Conservation (phyloP, 2,888 invertebrate genomes). For the Synergus japonicus region DNA sequence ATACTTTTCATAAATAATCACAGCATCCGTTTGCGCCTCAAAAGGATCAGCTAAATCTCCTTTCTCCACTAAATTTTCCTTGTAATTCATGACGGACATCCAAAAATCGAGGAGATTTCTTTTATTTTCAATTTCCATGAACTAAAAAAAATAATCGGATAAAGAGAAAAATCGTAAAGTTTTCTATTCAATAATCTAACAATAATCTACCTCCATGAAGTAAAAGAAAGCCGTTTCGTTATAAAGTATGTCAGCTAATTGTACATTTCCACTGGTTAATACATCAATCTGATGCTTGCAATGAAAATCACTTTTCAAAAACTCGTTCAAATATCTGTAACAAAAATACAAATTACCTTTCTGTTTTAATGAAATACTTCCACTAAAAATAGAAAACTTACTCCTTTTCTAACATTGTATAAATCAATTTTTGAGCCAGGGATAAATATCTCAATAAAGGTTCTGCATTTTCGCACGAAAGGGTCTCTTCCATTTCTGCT, state of each 20-base stretch:
- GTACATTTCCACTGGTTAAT: slow-evolving; percentile 88
- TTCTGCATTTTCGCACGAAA: slow-evolving; percentile 83
- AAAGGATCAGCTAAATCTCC: slow-evolving; percentile 81
- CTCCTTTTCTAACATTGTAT: slow-evolving; percentile 84
- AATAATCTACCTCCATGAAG: slow-evolving; percentile 89
- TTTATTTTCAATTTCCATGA: slow-evolving; percentile 92
- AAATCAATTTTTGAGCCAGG: slow-evolving; percentile 84
- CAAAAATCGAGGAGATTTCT: slow-evolving; percentile 91
- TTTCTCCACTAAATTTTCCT: slow-evolving; percentile 83
- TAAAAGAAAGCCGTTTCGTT: slow-evolving; percentile 95
- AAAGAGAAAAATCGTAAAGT: not conserved
- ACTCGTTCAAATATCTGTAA: slow-evolving; percentile 86
- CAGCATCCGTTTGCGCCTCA: slow-evolving; percentile 94
- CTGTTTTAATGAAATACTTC: not conserved
- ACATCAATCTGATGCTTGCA: slow-evolving; percentile 96
- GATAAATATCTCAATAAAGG: slow-evolving; percentile 86
- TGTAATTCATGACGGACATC: slow-evolving; percentile 92
- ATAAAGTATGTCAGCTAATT: slow-evolving; percentile 91
- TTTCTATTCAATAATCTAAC: slow-evolving; percentile 26
- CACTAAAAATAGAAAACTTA: slow-evolving; percentile 69
- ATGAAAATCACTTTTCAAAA: slow-evolving; percentile 90
- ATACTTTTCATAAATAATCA: slow-evolving; percentile 95
- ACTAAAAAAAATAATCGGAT: slow-evolving; percentile 77
- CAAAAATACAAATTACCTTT: slow-evolving; percentile 49
- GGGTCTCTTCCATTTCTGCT: slow-evolving; percentile 82